Percentiles rank a stretch among this genome's conserved stretches.
Evolutionary conservation across 2,888 invertebrate species (phyloP).

Genomic region (Amiota minor): DNA sequence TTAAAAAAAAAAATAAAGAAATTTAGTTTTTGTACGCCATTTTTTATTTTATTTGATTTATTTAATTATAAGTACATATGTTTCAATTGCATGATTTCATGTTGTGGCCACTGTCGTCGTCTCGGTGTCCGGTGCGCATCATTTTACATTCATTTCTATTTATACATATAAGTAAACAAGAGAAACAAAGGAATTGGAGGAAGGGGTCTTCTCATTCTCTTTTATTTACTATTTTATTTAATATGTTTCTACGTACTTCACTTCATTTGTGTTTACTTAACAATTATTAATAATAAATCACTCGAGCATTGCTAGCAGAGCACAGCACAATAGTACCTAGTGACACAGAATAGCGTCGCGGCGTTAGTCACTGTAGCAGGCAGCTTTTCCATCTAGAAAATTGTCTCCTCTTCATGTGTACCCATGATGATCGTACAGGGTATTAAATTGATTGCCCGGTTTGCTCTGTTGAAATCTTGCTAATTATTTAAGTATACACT

Average conservation of each 20-base stretch:
- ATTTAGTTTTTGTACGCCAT: conserved; percentile 7
- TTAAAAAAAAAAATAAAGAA: too few relatives aligned
- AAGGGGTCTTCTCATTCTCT: too few relatives aligned
- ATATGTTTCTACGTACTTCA: conserved; percentile 49
- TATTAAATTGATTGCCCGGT: background rate
- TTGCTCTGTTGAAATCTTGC: conserved; percentile 22
- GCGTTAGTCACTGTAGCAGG: too few relatives aligned
- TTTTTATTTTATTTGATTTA: conserved; percentile 30
- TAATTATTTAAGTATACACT: conserved; percentile 32
- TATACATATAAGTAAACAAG: too few relatives aligned
- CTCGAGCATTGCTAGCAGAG: background rate
- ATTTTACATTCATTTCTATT: too few relatives aligned
- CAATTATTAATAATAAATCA: conserved; percentile 30
- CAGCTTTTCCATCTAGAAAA: too few relatives aligned
- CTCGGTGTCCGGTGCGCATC: too few relatives aligned
- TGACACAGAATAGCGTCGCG: too few relatives aligned
- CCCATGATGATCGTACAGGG: background rate
- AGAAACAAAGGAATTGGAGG: too few relatives aligned
- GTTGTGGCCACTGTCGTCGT: background rate
- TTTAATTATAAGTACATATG: background rate
- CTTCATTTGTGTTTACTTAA: conserved; percentile 10
- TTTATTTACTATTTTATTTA: background rate
- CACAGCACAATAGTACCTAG: background rate
- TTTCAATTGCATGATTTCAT: background rate
- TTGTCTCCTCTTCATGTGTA: background rate